Evolutionary conservation across 1,140 invertebrate species (phyloP), one percentile per base, ranked within the genome.

Genomic region (Aphelinus certus): DNA sequence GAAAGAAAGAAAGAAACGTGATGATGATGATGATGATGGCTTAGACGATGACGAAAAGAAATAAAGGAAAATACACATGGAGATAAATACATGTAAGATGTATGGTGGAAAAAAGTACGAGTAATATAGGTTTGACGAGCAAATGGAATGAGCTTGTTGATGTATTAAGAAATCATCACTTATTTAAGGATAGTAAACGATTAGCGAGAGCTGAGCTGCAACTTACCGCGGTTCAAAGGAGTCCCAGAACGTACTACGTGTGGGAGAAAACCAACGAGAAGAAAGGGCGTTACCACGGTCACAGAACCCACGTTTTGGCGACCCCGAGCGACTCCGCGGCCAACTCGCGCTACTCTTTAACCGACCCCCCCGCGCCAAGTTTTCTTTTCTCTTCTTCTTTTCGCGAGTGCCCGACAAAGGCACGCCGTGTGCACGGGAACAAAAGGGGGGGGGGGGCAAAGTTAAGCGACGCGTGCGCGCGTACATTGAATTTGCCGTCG

Each of bases 201-300:
- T 87, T 87, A 88, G 86, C 87, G 86, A 88, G 87, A 88, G 85
- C 85, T 87, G 86, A 88, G 92, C 91, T 92, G 92, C 91, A 92
- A 95, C 95, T 96, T 96, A 96, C 95, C 95, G 94, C 93, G 94
- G 95, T 93, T 93, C 94, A 94, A 96, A 96, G 92, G 94, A 95
- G 93, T 94, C 96, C 95, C 95, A 96, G 94, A 96, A 96, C 93
- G 94, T 94, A 95, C 95, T 96, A 95, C 90, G 90, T 90, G 89
- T 89, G 89, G 89, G 88, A 89, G 86, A 87, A 87, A 89, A 75
- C 66, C 73, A 69, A 75, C 66, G 66, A 70, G 61, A 73, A 76
- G 58, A 88, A 88, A 88, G 88, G 87, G 86, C 89, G 87, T 89
- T 88, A 86, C 88, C 87, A 89, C 87, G 87, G 86, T 86, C 86